phyloP scores from a whole-genome alignment of 2,113 vertebrate species.

The Stercorarius parasiticus region DNA sequence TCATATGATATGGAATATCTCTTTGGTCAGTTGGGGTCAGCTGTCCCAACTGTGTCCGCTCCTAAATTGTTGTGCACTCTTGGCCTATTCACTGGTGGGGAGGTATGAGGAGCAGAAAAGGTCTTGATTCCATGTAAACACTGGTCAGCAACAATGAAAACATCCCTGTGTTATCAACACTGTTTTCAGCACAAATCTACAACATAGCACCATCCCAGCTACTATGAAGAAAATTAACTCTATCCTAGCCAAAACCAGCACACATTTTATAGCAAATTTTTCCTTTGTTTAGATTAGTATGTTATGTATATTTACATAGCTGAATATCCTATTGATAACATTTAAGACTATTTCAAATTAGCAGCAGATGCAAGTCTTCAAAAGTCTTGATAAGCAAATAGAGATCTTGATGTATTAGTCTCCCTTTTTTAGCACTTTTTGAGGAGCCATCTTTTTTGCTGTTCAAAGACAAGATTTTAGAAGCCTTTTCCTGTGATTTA shows the following conservation, averaged over 20 bases:
- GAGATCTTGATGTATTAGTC: background rate
- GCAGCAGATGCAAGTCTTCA: background rate
- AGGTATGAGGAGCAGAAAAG: background rate
- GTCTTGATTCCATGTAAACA: background rate
- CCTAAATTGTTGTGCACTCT: background rate
- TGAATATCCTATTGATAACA: background rate
- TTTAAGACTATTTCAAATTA: background rate
- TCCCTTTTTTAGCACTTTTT: background rate
- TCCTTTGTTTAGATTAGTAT: background rate
- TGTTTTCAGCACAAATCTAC: background rate
- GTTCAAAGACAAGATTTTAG: background rate
- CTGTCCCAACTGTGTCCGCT: background rate
- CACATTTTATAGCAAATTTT: background rate
- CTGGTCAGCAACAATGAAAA: background rate
- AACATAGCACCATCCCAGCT: accelerated
- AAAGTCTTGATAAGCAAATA: background rate
- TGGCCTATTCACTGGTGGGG: background rate
- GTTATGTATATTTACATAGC: background rate
- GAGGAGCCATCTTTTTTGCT: background rate
- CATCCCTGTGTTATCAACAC: background rate
- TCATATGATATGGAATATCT: background rate
- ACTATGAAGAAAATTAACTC: background rate
- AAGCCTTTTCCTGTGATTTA: background rate
- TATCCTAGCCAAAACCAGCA: background rate
- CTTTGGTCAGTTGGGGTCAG: background rate